A percentile compares a stretch with the other conserved stretches of the same genome.
Conservation (phyloP, 2,113 vertebrate species). For the Pithys albifrons region DNA sequence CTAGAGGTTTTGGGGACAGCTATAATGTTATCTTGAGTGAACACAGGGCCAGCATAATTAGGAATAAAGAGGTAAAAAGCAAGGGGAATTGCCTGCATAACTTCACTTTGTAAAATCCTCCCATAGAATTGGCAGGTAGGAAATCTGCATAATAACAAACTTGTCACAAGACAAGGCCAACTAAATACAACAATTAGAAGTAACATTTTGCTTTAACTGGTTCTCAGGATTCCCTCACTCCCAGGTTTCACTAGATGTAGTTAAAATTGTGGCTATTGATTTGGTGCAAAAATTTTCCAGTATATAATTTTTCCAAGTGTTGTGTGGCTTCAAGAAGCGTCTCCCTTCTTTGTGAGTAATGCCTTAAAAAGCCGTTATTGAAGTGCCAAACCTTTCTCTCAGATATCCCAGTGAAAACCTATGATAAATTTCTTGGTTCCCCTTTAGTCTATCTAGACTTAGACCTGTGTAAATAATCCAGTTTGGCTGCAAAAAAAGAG, state of each 20-base stretch:
- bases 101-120: constrained; percentile 68
- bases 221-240: constrained; percentile 23
- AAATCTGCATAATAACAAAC: constrained; percentile 77
- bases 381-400: neutral
- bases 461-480: neutral
- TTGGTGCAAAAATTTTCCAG: neutral
- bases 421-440: neutral
- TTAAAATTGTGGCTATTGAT: neutral
- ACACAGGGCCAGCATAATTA: constrained; percentile 74
- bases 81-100: constrained; percentile 73
- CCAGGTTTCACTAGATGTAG: neutral
- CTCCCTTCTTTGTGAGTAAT: neutral
- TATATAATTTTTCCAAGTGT: neutral
- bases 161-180: constrained; percentile 73
- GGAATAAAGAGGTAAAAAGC: constrained; percentile 73
- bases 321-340: neutral
- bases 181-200: constrained; percentile 69
- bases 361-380: neutral
- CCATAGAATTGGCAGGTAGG: constrained; percentile 73
- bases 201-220: constrained; percentile 58
- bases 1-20: constrained; percentile 61
- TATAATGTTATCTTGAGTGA: constrained; percentile 74
- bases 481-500: neutral
- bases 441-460: neutral
- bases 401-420: neutral